Evolutionary conservation across 30 jellyfish, hydroid and myxozoan species (phyloP).

Genomic region (Catostylus mosaicus): DNA sequence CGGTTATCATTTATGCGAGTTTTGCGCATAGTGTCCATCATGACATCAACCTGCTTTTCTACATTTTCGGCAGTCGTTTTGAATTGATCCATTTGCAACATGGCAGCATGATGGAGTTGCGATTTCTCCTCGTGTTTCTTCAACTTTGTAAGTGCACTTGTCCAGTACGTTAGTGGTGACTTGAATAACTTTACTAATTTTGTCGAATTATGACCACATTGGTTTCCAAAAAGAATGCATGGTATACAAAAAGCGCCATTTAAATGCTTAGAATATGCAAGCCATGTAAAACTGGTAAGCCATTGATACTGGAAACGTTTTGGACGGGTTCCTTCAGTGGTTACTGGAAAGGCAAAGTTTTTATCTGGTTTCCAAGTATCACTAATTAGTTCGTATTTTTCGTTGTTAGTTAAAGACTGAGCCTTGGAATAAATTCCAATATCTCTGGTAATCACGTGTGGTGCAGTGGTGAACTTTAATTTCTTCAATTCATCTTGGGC

Average conservation of each 20-base stretch:
- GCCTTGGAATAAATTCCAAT: neutral
- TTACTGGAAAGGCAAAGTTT: constrained; percentile 18
- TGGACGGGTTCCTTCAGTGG: neutral
- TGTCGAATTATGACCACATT: constrained; percentile 1
- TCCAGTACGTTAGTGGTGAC: constrained; percentile 28
- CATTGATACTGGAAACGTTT: constrained; percentile 4
- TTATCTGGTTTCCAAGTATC: constrained; percentile 54
- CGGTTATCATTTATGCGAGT: neutral
- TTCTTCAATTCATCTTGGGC: neutral
- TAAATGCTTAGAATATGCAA: constrained; percentile 16
- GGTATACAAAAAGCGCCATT: constrained; percentile 46
- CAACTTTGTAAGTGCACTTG: neutral
- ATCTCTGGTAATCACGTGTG: neutral
- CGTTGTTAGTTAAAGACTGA: too few relatives aligned
- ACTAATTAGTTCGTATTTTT: too few relatives aligned
- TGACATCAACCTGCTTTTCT: neutral
- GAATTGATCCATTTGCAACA: neutral
- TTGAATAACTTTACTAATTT: neutral
- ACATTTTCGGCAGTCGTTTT: neutral
- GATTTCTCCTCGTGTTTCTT: neutral
- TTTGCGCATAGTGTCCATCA: neutral
- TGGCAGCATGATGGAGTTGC: constrained; percentile 11
- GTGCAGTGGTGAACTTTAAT: neutral
- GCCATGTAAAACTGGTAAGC: constrained; percentile 42
- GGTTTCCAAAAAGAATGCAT: constrained; percentile 41